Evolutionary conservation across 1,140 invertebrate species (phyloP).

Genomic region (Heliconius melpomene): DNA sequence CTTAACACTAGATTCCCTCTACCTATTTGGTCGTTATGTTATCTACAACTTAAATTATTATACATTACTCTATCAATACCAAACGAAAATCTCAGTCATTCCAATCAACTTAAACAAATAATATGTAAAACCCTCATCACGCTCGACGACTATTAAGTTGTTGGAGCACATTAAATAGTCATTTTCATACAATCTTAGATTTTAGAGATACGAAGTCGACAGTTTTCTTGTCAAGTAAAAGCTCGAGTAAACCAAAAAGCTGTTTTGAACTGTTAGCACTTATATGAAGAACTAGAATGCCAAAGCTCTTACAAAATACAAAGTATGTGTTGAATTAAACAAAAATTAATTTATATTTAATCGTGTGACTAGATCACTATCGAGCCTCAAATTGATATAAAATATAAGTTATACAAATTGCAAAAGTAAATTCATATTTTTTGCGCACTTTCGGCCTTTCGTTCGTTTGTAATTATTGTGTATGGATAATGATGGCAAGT

Average conservation of each 20-base stretch:
- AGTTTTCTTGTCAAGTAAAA: conserved; percentile 28
- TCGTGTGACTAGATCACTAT: conserved; percentile 50
- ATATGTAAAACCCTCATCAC: not conserved
- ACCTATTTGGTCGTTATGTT: no score
- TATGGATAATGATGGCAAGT: not conserved
- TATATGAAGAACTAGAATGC: not conserved
- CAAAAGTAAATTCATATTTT: conserved; percentile 28
- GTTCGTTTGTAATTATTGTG: conserved; percentile 23
- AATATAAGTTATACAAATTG: conserved; percentile 35
- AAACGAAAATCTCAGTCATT: not conserved
- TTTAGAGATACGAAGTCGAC: conserved; percentile 24
- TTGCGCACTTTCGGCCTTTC: conserved; percentile 13
- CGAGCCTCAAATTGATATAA: conserved; percentile 34
- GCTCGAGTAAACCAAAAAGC: not conserved
- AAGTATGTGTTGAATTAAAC: conserved; percentile 1
- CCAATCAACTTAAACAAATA: not conserved
- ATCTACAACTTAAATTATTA: not conserved
- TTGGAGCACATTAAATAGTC: conserved; percentile 31
- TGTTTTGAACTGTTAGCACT: not conserved
- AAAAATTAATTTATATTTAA: conserved; percentile 54
- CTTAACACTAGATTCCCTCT: no score
- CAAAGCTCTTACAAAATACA: not conserved
- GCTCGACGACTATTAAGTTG: conserved; percentile 5
- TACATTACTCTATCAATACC: not conserved
- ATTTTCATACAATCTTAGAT: conserved; percentile 29